A percentile compares a stretch with the other conserved stretches of the same genome.
These are phyloP conservation scores for Natator depressus DNA, from an alignment of 2,113 vertebrate genomes.

Conservation along the genomic window DNA sequence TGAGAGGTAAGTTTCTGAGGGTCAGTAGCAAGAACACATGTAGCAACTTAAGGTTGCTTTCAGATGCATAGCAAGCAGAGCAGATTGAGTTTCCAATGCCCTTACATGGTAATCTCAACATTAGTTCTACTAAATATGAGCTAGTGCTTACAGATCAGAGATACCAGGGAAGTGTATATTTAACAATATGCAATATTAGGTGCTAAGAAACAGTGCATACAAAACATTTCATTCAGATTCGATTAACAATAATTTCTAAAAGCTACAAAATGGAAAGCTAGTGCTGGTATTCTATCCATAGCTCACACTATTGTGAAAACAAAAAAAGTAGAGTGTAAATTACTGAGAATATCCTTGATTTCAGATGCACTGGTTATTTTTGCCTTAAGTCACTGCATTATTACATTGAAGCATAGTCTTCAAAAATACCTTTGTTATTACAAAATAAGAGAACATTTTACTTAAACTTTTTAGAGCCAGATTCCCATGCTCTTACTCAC, in stretches of 20 bases:
- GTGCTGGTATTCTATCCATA: not conserved
- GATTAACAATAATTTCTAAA: slow-evolving; percentile 39
- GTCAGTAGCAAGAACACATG: slow-evolving; percentile 15
- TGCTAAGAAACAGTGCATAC: not conserved
- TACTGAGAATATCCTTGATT: not conserved
- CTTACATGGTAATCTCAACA: slow-evolving; percentile 47
- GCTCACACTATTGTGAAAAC: not conserved
- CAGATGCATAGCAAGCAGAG: slow-evolving; percentile 45
- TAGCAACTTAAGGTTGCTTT: slow-evolving; percentile 57
- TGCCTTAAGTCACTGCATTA: not conserved
- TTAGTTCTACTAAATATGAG: slow-evolving; percentile 30
- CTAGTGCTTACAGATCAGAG: slow-evolving; percentile 24
- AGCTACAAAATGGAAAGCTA: not conserved
- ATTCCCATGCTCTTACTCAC: not conserved
- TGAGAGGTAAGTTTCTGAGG: slow-evolving; percentile 8
- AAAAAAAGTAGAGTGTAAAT: not conserved
- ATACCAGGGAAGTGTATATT: slow-evolving; percentile 28
- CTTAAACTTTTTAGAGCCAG: not conserved
- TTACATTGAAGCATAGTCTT: not conserved
- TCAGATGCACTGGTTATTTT: slow-evolving; percentile 34
- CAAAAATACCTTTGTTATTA: not conserved
- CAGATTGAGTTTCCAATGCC: slow-evolving; percentile 37
- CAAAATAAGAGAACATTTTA: not conserved
- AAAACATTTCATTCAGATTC: slow-evolving; percentile 12
- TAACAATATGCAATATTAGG: not conserved